Evolutionary conservation across 1,140 invertebrate species (phyloP).

Genomic region (Tetranychus urticae): DNA sequence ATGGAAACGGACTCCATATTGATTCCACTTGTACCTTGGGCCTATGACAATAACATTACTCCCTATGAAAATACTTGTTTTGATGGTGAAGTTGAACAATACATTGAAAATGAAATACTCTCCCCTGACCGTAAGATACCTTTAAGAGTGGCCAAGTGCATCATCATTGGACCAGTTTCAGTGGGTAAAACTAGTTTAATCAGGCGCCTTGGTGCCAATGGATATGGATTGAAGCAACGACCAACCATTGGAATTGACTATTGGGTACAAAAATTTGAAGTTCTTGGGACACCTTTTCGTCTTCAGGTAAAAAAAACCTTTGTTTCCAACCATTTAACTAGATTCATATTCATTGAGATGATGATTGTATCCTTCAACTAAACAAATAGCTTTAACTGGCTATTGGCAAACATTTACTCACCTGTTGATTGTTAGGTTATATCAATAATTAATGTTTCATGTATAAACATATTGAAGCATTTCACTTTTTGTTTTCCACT

Average conservation of each 20-base stretch:
- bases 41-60: not conserved
- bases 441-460: too few relatives aligned
- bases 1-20: not conserved
- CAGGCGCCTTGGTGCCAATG: constrained; percentile 19
- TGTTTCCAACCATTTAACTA: too few relatives aligned
- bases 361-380: too few relatives aligned
- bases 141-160: constrained; percentile 12
- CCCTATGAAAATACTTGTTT: not conserved
- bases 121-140: not conserved
- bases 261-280: constrained; percentile 57
- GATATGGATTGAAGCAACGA: constrained; percentile 36
- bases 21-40: not conserved
- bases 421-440: too few relatives aligned
- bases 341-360: too few relatives aligned
- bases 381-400: too few relatives aligned
- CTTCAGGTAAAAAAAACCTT: not conserved
- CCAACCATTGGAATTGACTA: constrained; percentile 74
- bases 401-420: too few relatives aligned
- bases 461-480: too few relatives aligned
- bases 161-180: constrained; percentile 27
- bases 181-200: constrained; percentile 29
- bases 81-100: not conserved
- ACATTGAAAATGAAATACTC: not conserved
- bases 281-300: constrained; percentile 41
- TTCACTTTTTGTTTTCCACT: too few relatives aligned